Evolutionary conservation across 2,888 invertebrate species (phyloP).

Genomic region (Phaonia tiefii): DNA sequence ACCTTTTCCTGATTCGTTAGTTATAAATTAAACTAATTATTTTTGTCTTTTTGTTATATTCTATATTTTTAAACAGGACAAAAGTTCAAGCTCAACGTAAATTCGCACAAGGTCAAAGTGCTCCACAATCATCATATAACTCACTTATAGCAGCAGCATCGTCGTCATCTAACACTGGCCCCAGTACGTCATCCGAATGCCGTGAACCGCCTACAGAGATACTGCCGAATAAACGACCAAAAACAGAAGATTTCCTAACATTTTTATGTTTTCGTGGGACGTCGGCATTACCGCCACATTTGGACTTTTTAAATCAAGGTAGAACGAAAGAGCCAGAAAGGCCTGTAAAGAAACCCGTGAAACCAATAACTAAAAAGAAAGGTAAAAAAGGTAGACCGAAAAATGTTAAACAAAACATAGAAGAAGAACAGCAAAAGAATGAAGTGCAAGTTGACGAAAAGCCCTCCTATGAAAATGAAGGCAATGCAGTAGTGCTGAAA

Average conservation of each 20-base stretch:
- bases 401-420: conserved; percentile 74
- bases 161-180: conserved; percentile 72
- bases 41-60: too few species aligned
- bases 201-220: conserved; percentile 84
- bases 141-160: conserved; percentile 74
- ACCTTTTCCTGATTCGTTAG: too few species aligned
- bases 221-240: conserved; percentile 85
- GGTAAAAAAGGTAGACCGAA: conserved; percentile 69
- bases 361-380: conserved; percentile 67
- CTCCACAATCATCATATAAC: conserved; percentile 80
- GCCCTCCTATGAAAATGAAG: conserved; percentile 26
- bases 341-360: conserved; percentile 63
- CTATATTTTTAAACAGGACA: conserved; percentile 82
- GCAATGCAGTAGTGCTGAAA: conserved; percentile 68
- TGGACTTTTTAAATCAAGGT: conserved; percentile 85
- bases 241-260: conserved; percentile 92
- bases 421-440: conserved; percentile 73
- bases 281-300: conserved; percentile 85
- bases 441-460: conserved; percentile 68
- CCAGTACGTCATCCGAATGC: conserved; percentile 83
- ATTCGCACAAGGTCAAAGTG: conserved; percentile 93
- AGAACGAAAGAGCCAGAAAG: conserved; percentile 74
- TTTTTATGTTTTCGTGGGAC: conserved; percentile 92
- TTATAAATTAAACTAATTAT: too few species aligned
- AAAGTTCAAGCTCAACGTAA: conserved; percentile 93